A percentile compares a stretch with the other conserved stretches of the same genome.
Conservation (phyloP, 2,888 invertebrate genomes). For the Pedicia rivosa region DNA sequence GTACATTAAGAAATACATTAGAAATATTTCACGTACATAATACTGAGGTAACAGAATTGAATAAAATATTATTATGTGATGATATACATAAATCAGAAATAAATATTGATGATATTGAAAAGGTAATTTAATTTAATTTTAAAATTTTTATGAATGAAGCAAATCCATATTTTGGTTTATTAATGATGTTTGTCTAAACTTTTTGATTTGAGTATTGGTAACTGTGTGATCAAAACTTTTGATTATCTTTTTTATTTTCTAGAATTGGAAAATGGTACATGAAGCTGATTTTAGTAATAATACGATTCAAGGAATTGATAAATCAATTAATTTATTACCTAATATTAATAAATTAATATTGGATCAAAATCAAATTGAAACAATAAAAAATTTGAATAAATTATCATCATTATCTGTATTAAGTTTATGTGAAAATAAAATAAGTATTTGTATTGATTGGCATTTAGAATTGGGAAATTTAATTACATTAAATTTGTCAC, state of each 20-base stretch:
- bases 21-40: conserved; percentile 30
- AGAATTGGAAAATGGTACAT: conserved; percentile 6
- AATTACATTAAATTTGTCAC: conserved; percentile 66
- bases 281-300: conserved; percentile 31
- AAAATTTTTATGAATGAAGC: too few relatives aligned
- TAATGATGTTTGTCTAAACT: too few relatives aligned
- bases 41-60: conserved; percentile 34
- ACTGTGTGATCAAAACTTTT: neutral
- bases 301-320: conserved; percentile 58
- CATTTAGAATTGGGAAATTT: conserved; percentile 80
- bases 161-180: too few relatives aligned
- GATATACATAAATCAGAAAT: conserved; percentile 51
- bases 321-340: conserved; percentile 61
- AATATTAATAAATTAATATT: conserved; percentile 53
- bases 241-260: conserved; percentile 4
- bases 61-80: conserved; percentile 72
- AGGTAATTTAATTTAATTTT: neutral
- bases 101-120: conserved; percentile 22
- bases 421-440: conserved; percentile 65
- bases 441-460: conserved; percentile 54
- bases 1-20: conserved; percentile 27
- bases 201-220: too few relatives aligned
- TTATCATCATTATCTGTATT: conserved; percentile 61
- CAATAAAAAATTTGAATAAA: conserved; percentile 59
- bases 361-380: conserved; percentile 60